These are phyloP conservation scores for Chiloscyllium punctatum DNA, from an alignment of 2,797 vertebrate genomes.

Conservation along the genomic window DNA sequence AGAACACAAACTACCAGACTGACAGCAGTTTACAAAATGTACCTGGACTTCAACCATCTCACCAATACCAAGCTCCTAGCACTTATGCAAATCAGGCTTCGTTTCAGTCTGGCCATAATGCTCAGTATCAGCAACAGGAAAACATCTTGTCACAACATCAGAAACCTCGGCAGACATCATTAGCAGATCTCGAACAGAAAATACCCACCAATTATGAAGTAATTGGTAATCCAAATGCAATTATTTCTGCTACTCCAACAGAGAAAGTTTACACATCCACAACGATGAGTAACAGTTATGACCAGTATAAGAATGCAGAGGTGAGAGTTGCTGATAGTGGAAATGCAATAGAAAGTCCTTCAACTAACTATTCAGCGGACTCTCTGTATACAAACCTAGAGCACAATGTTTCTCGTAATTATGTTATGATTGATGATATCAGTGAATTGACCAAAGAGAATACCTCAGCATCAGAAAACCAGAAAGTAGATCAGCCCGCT, in stretches of 20 bases:
- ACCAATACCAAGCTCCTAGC: constrained; percentile 69
- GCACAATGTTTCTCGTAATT: constrained; percentile 93
- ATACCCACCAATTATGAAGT: constrained; percentile 93
- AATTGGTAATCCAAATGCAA: constrained; percentile 69
- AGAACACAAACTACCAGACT: constrained; percentile 69
- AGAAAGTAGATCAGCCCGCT: constrained; percentile 66
- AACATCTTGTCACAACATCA: constrained; percentile 75
- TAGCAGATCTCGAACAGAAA: constrained; percentile 94
- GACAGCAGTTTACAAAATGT: constrained; percentile 73
- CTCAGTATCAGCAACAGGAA: constrained; percentile 68
- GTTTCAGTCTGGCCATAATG: constrained; percentile 65
- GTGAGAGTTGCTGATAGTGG: constrained; percentile 65
- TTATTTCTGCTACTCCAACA: constrained; percentile 71
- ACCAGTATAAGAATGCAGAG: constrained; percentile 74
- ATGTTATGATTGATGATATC: constrained; percentile 98
- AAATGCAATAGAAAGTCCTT: constrained; percentile 67
- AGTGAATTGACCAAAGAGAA: constrained; percentile 95
- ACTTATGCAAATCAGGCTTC: constrained; percentile 66
- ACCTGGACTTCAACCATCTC: constrained; percentile 70
- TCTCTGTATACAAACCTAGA: constrained; percentile 86
- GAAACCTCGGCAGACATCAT: constrained; percentile 84
- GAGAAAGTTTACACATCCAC: constrained; percentile 69
- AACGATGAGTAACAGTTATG: constrained; percentile 65
- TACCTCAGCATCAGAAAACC: constrained; percentile 62
- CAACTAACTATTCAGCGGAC: constrained; percentile 75